Evolutionary conservation across 2,113 vertebrate genomes (phyloP), one percentile per base, ranked within the genome.

Genomic region (Ursus arctos): DNA sequence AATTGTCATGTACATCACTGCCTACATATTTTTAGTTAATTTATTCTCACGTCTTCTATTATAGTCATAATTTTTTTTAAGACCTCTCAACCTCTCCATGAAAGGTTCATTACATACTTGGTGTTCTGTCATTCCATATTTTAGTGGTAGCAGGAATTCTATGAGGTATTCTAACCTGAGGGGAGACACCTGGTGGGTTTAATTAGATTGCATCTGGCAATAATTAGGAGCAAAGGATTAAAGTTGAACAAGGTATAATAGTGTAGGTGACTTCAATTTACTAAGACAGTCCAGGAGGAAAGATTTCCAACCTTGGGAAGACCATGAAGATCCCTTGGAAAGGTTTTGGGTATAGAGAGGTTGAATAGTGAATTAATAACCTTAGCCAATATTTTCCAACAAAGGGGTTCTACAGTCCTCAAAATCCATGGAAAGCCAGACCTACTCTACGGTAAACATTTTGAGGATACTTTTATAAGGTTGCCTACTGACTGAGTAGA

Each of bases 131-230:
- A 21, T 92, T 95, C 57, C 26, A 0, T 84, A 55, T 88, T 97
- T 95, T 96, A 94, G 88, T 63, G 1, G 0, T 95, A 94, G 88
- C 55, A 49, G 94, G 47, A 16, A 55, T 83, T 94, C 86, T 94
- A 4, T 26, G 59, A 95, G 59, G 18, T 74, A 40, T 71, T 96
- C 8, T 96, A 94, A 97, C 90, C 92, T 71, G 86, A 97, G 93
- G 77, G 93, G 91, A 97, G 93, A 97, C 86, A 97, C 88, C 96
- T 97, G 95, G 92, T 91, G 79, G 84, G 65, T 82, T 97, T 97
- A 95, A 96, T 92, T 96, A 91, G 97, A 63, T 97, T 94, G 88
- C 95, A 98, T 96, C 96, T 97, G 88, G 22, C 71, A 90, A 61
- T 87, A 96, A 97, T 97, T 87, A 97, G 67, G 51, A 92, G 36